Evolutionary conservation across 2,797 vertebrate species (phyloP).

Genomic region (Chloroceryle inda): DNA sequence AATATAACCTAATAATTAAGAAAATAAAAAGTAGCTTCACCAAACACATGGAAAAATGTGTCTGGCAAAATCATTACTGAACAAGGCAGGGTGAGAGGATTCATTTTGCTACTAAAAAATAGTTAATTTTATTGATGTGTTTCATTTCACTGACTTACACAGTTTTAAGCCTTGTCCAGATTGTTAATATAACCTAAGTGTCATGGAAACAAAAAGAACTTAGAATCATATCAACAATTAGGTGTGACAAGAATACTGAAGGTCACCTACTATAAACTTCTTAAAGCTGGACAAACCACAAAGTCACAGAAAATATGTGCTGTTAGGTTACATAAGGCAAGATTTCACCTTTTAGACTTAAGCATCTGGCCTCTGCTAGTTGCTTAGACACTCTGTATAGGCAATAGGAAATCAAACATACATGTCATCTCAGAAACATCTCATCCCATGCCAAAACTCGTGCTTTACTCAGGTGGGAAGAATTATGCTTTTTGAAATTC

Average conservation of each 20-base stretch:
- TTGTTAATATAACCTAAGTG: not conserved
- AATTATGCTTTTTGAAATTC: not conserved
- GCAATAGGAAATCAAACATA: not conserved
- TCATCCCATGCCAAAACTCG: not conserved
- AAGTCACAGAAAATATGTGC: not conserved
- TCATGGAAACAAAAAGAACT: not conserved
- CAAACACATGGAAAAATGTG: not conserved
- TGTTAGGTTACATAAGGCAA: not conserved
- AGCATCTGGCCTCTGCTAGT: not conserved
- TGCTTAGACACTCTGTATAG: not conserved
- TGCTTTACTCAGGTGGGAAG: not conserved
- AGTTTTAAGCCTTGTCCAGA: not conserved
- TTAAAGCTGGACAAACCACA: not conserved
- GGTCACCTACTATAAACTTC: not conserved
- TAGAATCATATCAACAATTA: not conserved
- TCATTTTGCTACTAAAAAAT: not conserved
- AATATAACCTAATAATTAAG: not conserved
- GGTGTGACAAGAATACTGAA: not conserved
- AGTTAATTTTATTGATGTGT: not conserved
- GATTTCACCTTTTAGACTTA: not conserved
- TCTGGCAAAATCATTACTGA: not conserved
- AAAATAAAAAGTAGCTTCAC: not conserved
- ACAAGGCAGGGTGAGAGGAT: not conserved
- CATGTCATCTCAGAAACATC: not conserved
- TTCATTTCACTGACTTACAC: not conserved